Conservation (phyloP, 2,113 vertebrate species). For the Crotophaga sulcirostris region DNA sequence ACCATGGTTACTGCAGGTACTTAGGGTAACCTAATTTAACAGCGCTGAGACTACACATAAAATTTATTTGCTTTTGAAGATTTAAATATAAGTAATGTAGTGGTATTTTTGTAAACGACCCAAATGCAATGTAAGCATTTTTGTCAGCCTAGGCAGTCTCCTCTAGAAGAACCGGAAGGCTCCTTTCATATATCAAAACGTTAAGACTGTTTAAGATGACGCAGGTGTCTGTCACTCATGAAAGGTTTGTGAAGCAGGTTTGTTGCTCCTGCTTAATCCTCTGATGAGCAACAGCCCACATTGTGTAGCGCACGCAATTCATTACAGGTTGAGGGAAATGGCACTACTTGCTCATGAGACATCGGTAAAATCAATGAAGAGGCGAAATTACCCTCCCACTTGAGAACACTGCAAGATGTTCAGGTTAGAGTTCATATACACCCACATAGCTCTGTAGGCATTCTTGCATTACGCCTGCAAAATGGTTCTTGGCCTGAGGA, state of each 20-base stretch:
- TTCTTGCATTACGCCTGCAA: slow-evolving; percentile 5
- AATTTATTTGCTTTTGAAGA: not conserved
- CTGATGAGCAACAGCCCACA: slow-evolving; percentile 41
- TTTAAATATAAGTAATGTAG: not conserved
- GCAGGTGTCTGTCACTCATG: slow-evolving; percentile 4
- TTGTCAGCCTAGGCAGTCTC: not conserved
- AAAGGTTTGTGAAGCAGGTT: slow-evolving; percentile 26
- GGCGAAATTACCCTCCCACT: slow-evolving; percentile 38
- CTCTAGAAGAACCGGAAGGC: not conserved
- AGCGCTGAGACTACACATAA: not conserved
- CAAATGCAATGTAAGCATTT: not conserved
- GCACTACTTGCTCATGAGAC: slow-evolving; percentile 39
- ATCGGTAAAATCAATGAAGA: slow-evolving; percentile 49
- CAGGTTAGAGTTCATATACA: slow-evolving; percentile 46
- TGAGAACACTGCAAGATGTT: slow-evolving; percentile 35
- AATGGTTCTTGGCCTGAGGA: slow-evolving; percentile 19
- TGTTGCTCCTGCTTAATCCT: slow-evolving; percentile 53
- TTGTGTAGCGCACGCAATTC: slow-evolving; percentile 1
- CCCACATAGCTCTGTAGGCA: slow-evolving; percentile 12
- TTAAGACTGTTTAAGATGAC: not conserved
- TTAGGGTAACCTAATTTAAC: slow-evolving; percentile 33
- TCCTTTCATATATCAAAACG: slow-evolving; percentile 1
- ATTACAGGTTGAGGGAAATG: slow-evolving; percentile 19
- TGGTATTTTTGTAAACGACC: not conserved
- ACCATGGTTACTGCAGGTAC: slow-evolving; percentile 54